Evolutionary conservation across 2,797 vertebrate genomes (phyloP).

Genomic region (Scleropages formosus): DNA sequence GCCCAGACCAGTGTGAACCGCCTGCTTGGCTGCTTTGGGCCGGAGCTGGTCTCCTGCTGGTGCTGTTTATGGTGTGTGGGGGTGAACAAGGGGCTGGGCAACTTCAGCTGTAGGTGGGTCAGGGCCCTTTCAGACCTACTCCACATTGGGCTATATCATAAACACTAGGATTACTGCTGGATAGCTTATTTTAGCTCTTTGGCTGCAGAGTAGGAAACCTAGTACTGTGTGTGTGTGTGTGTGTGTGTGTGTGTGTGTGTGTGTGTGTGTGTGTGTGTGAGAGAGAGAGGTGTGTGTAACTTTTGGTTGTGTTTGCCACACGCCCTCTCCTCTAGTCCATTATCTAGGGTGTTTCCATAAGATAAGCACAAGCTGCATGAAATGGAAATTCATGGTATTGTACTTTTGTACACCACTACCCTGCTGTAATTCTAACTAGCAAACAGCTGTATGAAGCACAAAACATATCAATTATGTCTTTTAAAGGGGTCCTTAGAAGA

Average conservation of each 20-base stretch:
- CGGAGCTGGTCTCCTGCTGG: no score
- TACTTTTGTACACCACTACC: not conserved
- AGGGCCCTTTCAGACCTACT: no score
- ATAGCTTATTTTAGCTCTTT: not conserved
- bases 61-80: not conserved
- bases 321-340: no score
- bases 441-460: no score
- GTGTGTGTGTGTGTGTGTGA: slow-evolving; percentile 3
- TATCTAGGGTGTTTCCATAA: not conserved
- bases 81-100: not conserved
- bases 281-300: not conserved
- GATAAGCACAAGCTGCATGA: not conserved
- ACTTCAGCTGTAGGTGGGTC: not conserved
- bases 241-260: slow-evolving; percentile 1
- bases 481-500: no score
- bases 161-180: not conserved
- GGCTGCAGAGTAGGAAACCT: not conserved
- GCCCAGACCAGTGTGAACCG: not conserved
- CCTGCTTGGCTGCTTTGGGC: not conserved
- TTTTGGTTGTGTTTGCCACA: not conserved
- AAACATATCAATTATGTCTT: no score
- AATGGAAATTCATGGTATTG: not conserved
- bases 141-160: not conserved
- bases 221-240: not conserved
- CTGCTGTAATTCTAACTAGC: no score